These are phyloP conservation scores for Halictus ligatus DNA, from an alignment of 2,888 invertebrate genomes.

Conservation along the genomic window DNA sequence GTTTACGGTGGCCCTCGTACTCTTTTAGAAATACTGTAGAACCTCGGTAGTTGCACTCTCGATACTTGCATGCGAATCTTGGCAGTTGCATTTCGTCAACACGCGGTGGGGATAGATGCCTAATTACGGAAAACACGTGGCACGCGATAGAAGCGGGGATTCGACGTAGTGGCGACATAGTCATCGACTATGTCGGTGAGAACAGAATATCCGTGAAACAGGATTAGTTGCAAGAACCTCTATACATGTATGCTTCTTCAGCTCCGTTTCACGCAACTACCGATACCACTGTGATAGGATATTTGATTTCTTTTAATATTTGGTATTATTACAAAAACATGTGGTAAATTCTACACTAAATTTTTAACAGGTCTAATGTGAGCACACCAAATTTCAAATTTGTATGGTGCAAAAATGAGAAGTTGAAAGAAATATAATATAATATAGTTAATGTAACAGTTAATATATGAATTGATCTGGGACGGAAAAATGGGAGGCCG, in stretches of 20 bases:
- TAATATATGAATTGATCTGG: too few species aligned
- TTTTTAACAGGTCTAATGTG: too few species aligned
- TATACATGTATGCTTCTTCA: not conserved
- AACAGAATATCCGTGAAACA: too few species aligned
- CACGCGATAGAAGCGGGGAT: not conserved
- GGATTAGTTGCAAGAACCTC: not conserved
- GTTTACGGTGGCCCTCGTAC: too few species aligned
- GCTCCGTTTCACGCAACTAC: too few species aligned
- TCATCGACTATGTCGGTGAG: too few species aligned
- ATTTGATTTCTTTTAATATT: not conserved
- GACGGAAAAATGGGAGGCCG: too few species aligned
- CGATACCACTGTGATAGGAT: not conserved
- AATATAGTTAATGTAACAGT: too few species aligned
- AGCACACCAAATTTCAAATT: not conserved
- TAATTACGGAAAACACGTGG: not conserved
- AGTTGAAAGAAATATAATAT: not conserved
- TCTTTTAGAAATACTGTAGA: too few species aligned
- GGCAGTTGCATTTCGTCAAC: too few species aligned
- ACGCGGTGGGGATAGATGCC: not conserved
- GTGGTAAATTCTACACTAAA: too few species aligned
- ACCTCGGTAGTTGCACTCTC: not conserved
- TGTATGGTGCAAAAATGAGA: not conserved
- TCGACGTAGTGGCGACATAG: too few species aligned
- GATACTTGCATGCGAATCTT: not conserved
- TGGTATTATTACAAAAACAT: not conserved